Percentiles rank a stretch among this genome's conserved stretches.
These are phyloP conservation scores for Antheraea pernyi DNA, from an alignment of 1,140 invertebrate species.

Conservation along the genomic window DNA sequence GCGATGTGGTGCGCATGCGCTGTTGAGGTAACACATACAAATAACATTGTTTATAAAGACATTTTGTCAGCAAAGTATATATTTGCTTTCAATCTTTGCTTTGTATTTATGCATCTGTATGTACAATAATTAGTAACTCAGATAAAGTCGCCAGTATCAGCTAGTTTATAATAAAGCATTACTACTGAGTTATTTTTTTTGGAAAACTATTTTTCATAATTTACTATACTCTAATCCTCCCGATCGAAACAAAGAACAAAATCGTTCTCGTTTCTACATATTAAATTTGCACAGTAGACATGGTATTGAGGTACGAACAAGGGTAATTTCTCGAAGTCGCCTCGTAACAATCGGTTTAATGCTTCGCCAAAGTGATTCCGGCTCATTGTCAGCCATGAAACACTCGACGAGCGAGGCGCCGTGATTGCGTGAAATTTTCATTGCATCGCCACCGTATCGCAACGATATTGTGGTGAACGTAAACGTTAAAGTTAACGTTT, in stretches of 20 bases:
- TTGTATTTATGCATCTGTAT: too few species aligned
- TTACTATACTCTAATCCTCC: background rate
- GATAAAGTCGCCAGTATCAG: too few species aligned
- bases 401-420: slow-evolving; percentile 5
- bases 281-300: background rate
- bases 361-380: slow-evolving; percentile 26
- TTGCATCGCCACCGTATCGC: slow-evolving; percentile 7
- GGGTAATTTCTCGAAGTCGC: slow-evolving; percentile 17
- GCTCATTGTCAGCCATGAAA: slow-evolving; percentile 21
- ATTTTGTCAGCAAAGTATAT: too few species aligned
- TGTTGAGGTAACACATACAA: too few species aligned
- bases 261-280: background rate
- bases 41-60: too few species aligned
- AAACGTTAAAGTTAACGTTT: slow-evolving; percentile 31
- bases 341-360: slow-evolving; percentile 31
- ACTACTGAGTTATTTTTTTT: too few species aligned
- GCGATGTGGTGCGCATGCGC: too few species aligned
- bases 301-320: background rate
- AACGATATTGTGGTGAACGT: slow-evolving; percentile 19
- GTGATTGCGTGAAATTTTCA: slow-evolving; percentile 31
- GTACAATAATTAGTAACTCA: too few species aligned
- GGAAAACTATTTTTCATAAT: background rate
- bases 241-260: background rate
- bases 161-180: too few species aligned
- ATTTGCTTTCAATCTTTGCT: too few species aligned